phyloP scores from a whole-genome alignment of 1,140 invertebrate genomes.

The Trachymyrmex cornetzi region DNA sequence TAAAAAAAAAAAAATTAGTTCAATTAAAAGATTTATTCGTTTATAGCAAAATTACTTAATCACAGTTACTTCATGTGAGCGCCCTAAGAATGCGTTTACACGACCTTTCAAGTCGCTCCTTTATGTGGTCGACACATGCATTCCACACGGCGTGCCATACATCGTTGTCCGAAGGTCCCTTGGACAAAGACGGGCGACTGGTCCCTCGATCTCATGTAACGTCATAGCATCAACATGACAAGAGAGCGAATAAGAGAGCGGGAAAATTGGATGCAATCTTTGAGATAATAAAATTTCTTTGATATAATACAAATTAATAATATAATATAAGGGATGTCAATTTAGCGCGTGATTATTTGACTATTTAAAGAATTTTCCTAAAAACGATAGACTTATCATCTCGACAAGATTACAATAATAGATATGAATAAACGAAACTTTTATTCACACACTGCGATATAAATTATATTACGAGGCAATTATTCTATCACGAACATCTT shows the following conservation, averaged over 20 bases:
- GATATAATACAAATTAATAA: too few relatives aligned
- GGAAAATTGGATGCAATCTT: not conserved
- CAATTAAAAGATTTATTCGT: not conserved
- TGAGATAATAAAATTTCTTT: constrained; percentile 27
- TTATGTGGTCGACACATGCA: not conserved
- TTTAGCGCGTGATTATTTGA: not conserved
- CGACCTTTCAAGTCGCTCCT: constrained; percentile 10
- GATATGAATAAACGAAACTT: constrained; percentile 8
- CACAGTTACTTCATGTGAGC: not conserved
- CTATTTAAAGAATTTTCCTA: not conserved
- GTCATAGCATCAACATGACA: constrained; percentile 7
- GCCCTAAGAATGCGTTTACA: constrained; percentile 19
- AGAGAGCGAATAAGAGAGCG: not conserved
- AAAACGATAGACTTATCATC: not conserved
- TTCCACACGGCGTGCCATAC: constrained; percentile 70
- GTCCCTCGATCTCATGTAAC: constrained; percentile 51
- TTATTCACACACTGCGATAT: not conserved
- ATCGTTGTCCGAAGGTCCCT: constrained; percentile 73
- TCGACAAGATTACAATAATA: not conserved
- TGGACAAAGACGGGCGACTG: constrained; percentile 74
- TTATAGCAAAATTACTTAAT: not conserved
- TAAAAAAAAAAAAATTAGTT: too few relatives aligned
- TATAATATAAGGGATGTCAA: not conserved
- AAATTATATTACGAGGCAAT: constrained; percentile 4
- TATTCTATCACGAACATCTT: constrained; percentile 16